phyloP scores from a whole-genome alignment of 1,140 invertebrate genomes.

The Atta texana region DNA sequence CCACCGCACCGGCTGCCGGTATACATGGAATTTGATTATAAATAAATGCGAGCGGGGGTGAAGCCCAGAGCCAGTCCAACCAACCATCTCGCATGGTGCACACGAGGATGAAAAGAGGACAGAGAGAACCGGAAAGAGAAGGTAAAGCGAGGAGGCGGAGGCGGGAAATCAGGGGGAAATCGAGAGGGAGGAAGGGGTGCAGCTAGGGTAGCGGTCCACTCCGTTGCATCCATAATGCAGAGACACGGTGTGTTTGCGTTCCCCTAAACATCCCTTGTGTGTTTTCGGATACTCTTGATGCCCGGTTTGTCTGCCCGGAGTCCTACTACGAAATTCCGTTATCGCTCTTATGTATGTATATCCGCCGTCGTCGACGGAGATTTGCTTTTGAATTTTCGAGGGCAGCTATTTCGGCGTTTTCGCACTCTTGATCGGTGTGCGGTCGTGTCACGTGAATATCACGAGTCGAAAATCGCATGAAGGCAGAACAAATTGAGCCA shows the following conservation, averaged over 20 bases:
- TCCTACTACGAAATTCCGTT: conserved; percentile 70
- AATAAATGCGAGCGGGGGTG: conserved; percentile 83
- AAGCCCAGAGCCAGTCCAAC: conserved; percentile 61
- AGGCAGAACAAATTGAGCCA: neutral
- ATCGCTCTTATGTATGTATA: conserved; percentile 56
- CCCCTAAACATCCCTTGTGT: conserved; percentile 83
- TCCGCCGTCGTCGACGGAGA: conserved; percentile 48
- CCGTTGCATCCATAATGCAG: conserved; percentile 85
- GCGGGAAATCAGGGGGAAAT: conserved; percentile 38
- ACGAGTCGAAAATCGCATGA: conserved; percentile 14
- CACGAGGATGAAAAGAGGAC: conserved; percentile 64
- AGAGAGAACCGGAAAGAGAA: conserved; percentile 59
- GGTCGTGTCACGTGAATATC: conserved; percentile 36
- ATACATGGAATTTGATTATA: conserved; percentile 86
- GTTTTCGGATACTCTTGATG: conserved; percentile 80
- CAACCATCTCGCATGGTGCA: conserved; percentile 75
- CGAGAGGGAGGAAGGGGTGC: conserved; percentile 16
- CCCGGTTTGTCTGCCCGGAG: conserved; percentile 79
- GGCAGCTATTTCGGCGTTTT: conserved; percentile 22
- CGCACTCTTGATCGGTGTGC: neutral
- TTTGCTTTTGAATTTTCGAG: conserved; percentile 70
- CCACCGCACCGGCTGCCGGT: conserved; percentile 80
- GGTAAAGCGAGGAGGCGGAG: conserved; percentile 52
- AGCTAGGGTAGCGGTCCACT: conserved; percentile 79
- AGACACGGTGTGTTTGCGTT: conserved; percentile 80